Conservation (phyloP, 2,797 vertebrate genomes). For the Huso huso region DNA sequence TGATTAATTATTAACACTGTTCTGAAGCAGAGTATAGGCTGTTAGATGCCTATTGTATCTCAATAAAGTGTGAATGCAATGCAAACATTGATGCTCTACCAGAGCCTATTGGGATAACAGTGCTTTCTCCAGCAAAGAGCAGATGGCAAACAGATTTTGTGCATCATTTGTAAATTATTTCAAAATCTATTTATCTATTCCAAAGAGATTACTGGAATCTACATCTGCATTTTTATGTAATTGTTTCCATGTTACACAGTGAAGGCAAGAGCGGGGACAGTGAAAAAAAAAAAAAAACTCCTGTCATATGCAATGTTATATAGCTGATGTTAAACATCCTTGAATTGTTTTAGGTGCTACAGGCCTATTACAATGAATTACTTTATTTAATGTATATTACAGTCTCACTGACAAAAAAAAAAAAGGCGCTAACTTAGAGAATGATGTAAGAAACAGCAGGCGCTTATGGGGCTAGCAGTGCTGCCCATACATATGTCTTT, state of each 20-base stretch:
- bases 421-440: background rate
- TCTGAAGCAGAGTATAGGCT: slow-evolving; percentile 11
- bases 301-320: slow-evolving; percentile 45
- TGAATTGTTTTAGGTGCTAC: slow-evolving; percentile 29
- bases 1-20: slow-evolving; percentile 3
- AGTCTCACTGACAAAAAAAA: slow-evolving; percentile 25
- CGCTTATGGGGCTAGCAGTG: background rate
- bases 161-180: slow-evolving; percentile 85
- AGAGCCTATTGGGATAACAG: slow-evolving; percentile 41
- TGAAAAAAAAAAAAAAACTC: slow-evolving; percentile 28
- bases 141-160: slow-evolving; percentile 77
- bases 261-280: slow-evolving; percentile 47
- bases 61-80: background rate
- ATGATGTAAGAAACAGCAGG: slow-evolving; percentile 12
- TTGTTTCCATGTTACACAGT: slow-evolving; percentile 74
- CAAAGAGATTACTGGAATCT: slow-evolving; percentile 82
- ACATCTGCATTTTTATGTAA: slow-evolving; percentile 76
- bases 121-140: slow-evolving; percentile 52
- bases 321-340: slow-evolving; percentile 44
- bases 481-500: background rate
- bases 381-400: slow-evolving; percentile 34
- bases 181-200: slow-evolving; percentile 80
- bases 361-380: slow-evolving; percentile 27
- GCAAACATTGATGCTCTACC: slow-evolving; percentile 20
- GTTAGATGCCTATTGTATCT: slow-evolving; percentile 1